Percentiles rank a stretch among this genome's conserved stretches.
These are phyloP conservation scores for Drosophila anomalata DNA, from an alignment of 2,888 invertebrate genomes.

Conservation along the genomic window DNA sequence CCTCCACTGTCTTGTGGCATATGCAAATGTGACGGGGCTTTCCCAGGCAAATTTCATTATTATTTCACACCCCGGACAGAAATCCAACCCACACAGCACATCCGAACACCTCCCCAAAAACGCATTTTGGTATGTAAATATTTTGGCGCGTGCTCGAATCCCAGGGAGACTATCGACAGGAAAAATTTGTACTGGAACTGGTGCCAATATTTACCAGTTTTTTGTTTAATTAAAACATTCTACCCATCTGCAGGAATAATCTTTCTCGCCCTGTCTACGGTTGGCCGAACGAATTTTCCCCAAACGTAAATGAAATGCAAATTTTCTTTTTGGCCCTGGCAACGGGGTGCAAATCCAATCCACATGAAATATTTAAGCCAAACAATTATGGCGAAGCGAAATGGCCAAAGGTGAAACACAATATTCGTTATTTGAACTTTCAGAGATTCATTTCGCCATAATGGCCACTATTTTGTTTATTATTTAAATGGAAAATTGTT, in stretches of 20 bases:
- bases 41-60: constrained; percentile 66
- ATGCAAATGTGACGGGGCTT: constrained; percentile 63
- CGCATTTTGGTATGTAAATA: constrained; percentile 74
- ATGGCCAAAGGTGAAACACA: constrained; percentile 9
- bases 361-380: constrained; percentile 68
- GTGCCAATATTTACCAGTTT: constrained; percentile 76
- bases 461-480: not conserved
- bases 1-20: constrained; percentile 33
- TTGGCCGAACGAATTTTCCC: constrained; percentile 10
- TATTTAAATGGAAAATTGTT: constrained; percentile 1
- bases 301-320: constrained; percentile 57
- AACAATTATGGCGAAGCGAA: constrained; percentile 62
- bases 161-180: constrained; percentile 12
- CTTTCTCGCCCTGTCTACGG: constrained; percentile 4
- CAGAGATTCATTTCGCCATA: constrained; percentile 12
- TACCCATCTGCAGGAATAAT: constrained; percentile 39
- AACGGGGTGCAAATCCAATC: constrained; percentile 49
- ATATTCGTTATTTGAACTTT: constrained; percentile 27
- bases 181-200: constrained; percentile 35
- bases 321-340: constrained; percentile 48
- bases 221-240: constrained; percentile 78
- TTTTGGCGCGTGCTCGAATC: constrained; percentile 39
- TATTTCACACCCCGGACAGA: constrained; percentile 54
- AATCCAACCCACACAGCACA: constrained; percentile 20
- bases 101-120: constrained; percentile 35